A percentile compares a stretch with the other conserved stretches of the same genome.
phyloP scores from a whole-genome alignment of 1,140 invertebrate genomes.

The Melitaea cinxia region DNA sequence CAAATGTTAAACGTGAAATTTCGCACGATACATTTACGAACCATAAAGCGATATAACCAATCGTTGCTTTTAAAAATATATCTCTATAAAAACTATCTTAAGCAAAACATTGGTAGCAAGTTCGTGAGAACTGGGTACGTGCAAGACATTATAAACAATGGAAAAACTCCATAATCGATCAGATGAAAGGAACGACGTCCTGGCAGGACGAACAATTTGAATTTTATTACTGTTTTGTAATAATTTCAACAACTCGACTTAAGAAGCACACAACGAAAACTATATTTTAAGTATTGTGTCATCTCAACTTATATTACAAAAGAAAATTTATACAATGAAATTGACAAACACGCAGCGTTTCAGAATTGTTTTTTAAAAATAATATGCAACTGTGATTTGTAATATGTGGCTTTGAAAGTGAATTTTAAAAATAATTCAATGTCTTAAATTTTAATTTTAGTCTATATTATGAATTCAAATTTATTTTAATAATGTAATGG shows the following conservation, averaged over 20 bases:
- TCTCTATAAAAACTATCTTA: conserved; percentile 33
- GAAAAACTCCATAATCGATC: conserved; percentile 40
- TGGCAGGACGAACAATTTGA: conserved; percentile 35
- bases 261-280: conserved; percentile 10
- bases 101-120: conserved; percentile 39
- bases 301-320: background rate
- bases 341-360: background rate
- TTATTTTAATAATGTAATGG: too few species aligned
- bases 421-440: background rate
- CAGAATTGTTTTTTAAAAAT: background rate
- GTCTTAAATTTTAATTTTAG: background rate
- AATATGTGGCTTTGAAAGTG: background rate
- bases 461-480: too few species aligned
- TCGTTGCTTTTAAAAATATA: conserved; percentile 17
- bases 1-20: background rate
- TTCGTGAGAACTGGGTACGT: conserved; percentile 72
- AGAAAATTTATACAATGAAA: background rate
- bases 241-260: conserved; percentile 1
- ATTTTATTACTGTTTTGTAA: conserved; percentile 31
- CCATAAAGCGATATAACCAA: conserved; percentile 12
- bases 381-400: too few species aligned
- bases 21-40: conserved; percentile 10
- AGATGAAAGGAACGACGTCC: conserved; percentile 38
- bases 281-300: conserved; percentile 3
- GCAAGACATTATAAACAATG: conserved; percentile 63